Percentiles rank a stretch among this genome's conserved stretches.
Conservation (phyloP, 2,113 vertebrate species). For the Calonectris borealis region DNA sequence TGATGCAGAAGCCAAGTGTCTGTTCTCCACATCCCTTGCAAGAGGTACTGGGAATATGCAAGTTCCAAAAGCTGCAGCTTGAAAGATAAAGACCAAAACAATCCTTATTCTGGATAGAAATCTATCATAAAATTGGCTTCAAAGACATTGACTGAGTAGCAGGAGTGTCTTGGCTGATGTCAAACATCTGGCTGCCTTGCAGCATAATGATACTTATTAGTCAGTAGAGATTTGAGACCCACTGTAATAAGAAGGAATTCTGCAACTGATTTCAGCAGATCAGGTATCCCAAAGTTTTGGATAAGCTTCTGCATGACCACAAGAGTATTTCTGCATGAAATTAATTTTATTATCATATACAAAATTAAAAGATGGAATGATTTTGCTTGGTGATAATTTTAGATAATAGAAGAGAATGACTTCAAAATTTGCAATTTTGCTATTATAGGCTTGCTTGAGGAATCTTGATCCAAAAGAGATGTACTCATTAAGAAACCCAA, state of each 20-base stretch:
- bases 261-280: background rate
- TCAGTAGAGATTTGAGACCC: background rate
- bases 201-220: background rate
- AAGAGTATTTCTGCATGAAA: background rate
- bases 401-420: background rate
- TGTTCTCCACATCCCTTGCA: background rate
- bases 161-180: background rate
- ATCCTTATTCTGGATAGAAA: background rate
- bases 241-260: background rate
- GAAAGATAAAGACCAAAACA: background rate
- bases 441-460: background rate
- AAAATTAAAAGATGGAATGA: background rate
- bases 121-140: background rate
- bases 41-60: background rate
- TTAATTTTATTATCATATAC: background rate
- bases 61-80: conserved; percentile 1
- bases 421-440: background rate
- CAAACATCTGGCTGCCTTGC: background rate
- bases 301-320: background rate
- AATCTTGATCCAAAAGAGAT: background rate
- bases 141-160: background rate
- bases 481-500: background rate
- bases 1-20: conserved; percentile 6
- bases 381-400: background rate
- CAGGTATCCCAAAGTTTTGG: background rate